Evolutionary conservation across 2,888 invertebrate genomes (phyloP).

Genomic region (Quadroppia sp.): DNA sequence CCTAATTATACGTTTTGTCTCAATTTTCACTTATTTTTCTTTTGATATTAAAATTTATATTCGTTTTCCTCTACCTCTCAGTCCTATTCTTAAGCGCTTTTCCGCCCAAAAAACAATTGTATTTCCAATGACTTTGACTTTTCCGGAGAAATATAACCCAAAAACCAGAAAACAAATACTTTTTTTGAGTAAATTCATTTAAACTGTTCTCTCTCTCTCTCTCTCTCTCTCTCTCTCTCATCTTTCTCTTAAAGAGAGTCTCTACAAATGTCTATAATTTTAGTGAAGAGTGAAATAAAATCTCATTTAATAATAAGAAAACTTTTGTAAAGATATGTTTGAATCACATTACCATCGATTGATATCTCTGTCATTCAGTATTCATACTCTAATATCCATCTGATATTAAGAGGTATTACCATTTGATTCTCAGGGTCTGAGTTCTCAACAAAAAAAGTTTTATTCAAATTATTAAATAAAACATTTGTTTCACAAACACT

Average conservation of each 20-base stretch:
- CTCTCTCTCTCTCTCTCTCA: constrained; percentile 4
- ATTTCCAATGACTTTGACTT: background rate
- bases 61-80: background rate
- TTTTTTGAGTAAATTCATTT: no score
- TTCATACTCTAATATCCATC: no score
- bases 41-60: constrained; percentile 16
- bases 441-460: no score
- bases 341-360: no score
- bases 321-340: no score
- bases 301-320: no score
- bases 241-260: no score
- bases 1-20: constrained; percentile 27
- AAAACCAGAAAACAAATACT: constrained; percentile 24
- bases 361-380: no score
- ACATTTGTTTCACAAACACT: background rate
- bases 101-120: constrained; percentile 28
- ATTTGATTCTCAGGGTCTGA: no score
- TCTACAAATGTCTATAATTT: no score
- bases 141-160: background rate
- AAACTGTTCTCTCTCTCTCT: background rate
- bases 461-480: no score
- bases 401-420: background rate
- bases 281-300: no score
- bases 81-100: constrained; percentile 22
- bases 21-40: constrained; percentile 20